phyloP scores from a whole-genome alignment of 2,888 invertebrate genomes.

The Pyrochroa serraticornis region DNA sequence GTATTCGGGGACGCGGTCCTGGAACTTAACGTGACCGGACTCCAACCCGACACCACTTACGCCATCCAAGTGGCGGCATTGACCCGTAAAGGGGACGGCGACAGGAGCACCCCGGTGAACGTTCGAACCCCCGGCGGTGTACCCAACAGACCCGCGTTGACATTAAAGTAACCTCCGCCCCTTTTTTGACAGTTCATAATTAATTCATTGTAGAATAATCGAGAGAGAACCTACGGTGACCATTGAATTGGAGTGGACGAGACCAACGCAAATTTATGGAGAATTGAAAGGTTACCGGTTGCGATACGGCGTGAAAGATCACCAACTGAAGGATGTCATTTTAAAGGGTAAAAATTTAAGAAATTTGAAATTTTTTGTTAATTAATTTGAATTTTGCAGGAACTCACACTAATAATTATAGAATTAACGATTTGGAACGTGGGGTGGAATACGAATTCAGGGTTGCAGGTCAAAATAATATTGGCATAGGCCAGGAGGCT shows the following conservation, averaged over 20 bases:
- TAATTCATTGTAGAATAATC: conserved; percentile 67
- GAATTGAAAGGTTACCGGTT: conserved; percentile 86
- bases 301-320: conserved; percentile 86
- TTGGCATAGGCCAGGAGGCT: conserved; percentile 94
- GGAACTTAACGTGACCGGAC: conserved; percentile 83
- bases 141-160: conserved; percentile 80
- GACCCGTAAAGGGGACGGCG: conserved; percentile 96
- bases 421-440: conserved; percentile 81
- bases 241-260: conserved; percentile 91
- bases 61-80: conserved; percentile 93
- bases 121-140: conserved; percentile 94
- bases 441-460: conserved; percentile 97
- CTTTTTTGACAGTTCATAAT: neutral
- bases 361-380: neutral
- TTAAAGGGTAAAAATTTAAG: conserved; percentile 62
- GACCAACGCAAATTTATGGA: conserved; percentile 88
- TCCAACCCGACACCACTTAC: conserved; percentile 96
- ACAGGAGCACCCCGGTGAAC: conserved; percentile 82
- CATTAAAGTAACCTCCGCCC: conserved; percentile 41
- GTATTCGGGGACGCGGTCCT: conserved; percentile 79
- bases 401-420: conserved; percentile 71
- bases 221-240: conserved; percentile 87
- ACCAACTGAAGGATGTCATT: conserved; percentile 74
- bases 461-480: conserved; percentile 93
- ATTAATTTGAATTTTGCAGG: conserved; percentile 38